These are phyloP conservation scores for Zaprionus ghesquierei DNA, from an alignment of 1,140 invertebrate genomes.

Conservation along the genomic window DNA sequence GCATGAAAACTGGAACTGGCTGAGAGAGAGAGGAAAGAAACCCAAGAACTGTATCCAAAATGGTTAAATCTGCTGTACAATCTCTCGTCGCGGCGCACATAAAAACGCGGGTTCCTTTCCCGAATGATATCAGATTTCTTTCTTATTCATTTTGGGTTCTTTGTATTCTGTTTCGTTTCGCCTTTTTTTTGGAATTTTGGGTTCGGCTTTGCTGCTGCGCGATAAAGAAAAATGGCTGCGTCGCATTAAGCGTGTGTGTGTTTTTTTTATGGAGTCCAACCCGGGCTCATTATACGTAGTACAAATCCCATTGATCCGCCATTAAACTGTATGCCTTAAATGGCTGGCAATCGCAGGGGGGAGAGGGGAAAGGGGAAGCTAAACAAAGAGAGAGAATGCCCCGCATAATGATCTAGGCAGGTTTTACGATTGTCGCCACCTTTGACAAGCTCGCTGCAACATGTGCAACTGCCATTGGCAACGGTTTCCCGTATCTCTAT, in stretches of 20 bases:
- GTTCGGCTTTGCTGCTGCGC: conserved; percentile 24
- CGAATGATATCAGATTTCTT: conserved; percentile 80
- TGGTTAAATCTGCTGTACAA: conserved; percentile 72
- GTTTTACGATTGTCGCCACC: conserved; percentile 34
- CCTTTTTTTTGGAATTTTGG: conserved; percentile 1
- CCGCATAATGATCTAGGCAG: conserved; percentile 7
- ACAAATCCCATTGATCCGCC: conserved; percentile 75
- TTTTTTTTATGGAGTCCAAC: conserved; percentile 74
- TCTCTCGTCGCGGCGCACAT: conserved; percentile 64
- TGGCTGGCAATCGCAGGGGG: background rate
- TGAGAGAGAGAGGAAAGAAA: background rate
- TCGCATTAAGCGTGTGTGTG: conserved; percentile 39
- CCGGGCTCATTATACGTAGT: conserved; percentile 67
- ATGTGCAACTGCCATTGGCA: conserved; percentile 15
- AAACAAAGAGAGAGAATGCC: conserved; percentile 32
- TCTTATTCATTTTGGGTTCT: conserved; percentile 44
- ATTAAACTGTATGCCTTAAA: conserved; percentile 61
- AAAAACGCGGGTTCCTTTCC: conserved; percentile 59
- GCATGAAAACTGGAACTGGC: conserved; percentile 1
- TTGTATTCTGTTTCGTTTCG: conserved; percentile 52
- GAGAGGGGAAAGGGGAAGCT: conserved; percentile 5
- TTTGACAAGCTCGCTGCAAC: conserved; percentile 4
- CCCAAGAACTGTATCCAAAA: conserved; percentile 71
- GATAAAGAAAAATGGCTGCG: conserved; percentile 60
- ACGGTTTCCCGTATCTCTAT: background rate